These are phyloP conservation scores for Guaruba guarouba DNA, from an alignment of 2,113 vertebrate species.

Conservation along the genomic window DNA sequence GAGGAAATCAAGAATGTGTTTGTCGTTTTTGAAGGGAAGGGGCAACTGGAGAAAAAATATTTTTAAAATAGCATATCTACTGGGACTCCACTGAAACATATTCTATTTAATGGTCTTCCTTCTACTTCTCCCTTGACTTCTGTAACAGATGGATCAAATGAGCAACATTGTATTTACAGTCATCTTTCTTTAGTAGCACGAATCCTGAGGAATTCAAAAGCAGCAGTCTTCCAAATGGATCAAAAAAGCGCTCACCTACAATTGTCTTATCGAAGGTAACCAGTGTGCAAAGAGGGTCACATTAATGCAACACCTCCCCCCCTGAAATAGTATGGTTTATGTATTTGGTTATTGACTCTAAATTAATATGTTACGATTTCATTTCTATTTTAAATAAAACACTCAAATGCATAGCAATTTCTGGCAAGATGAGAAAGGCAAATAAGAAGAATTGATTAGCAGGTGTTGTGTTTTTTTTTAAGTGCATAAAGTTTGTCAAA, in stretches of 20 bases:
- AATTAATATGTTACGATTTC: not conserved
- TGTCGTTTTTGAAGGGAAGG: not conserved
- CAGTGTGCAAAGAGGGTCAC: not conserved
- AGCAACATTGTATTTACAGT: not conserved
- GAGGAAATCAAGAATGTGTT: not conserved
- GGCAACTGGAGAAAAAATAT: not conserved
- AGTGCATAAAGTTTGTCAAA: not conserved
- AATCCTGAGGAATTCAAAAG: not conserved
- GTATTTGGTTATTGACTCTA: not conserved
- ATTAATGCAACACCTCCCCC: not conserved
- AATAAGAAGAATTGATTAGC: not conserved
- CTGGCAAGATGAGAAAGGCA: not conserved
- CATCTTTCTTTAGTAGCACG: not conserved
- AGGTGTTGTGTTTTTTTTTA: not conserved
- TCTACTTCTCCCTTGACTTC: not conserved
- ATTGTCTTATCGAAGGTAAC: not conserved
- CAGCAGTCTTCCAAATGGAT: not conserved
- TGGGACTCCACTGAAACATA: not conserved
- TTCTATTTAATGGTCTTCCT: not conserved
- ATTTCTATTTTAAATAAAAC: slow-evolving; percentile 26
- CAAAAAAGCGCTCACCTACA: not conserved
- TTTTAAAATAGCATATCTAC: not conserved
- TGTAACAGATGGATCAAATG: not conserved
- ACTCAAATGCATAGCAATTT: not conserved
- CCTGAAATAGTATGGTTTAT: not conserved